Conservation (phyloP, 2,888 invertebrate genomes). For the Sarcophaga carnaria region DNA sequence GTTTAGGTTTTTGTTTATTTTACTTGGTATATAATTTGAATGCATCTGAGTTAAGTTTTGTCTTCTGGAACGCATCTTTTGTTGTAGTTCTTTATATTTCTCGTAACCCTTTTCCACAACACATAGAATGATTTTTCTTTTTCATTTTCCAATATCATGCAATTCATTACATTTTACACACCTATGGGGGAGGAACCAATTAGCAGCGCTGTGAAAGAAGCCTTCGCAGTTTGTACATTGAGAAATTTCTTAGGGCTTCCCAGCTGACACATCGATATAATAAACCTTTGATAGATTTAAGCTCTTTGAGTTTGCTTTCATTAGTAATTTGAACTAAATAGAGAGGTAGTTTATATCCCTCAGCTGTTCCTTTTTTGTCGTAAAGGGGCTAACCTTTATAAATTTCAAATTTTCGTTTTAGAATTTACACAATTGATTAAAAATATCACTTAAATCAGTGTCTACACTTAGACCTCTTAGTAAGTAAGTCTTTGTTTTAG, state of each 20-base stretch:
- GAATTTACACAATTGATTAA: no score
- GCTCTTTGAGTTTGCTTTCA: neutral
- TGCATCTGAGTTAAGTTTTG: slow-evolving; percentile 29
- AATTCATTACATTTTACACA: no score
- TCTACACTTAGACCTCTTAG: no score
- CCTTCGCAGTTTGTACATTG: neutral
- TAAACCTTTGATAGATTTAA: neutral
- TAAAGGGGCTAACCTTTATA: neutral
- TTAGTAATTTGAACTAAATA: neutral
- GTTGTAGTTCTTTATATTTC: slow-evolving; percentile 20
- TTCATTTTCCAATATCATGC: no score
- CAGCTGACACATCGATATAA: neutral
- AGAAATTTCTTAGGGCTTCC: neutral
- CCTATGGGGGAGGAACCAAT: no score
- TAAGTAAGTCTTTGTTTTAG: no score
- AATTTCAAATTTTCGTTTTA: no score
- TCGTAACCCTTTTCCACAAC: no score
- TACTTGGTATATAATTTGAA: slow-evolving; percentile 13
- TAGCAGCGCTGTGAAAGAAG: no score
- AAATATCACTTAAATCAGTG: no score
- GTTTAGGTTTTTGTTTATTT: slow-evolving; percentile 25
- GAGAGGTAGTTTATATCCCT: neutral
- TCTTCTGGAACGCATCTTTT: slow-evolving; percentile 40
- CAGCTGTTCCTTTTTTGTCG: neutral
- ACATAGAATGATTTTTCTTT: no score